Evolutionary conservation across 92 coral and sea anemone genomes (phyloP).

Genomic region (Phenganax stokvisi): DNA sequence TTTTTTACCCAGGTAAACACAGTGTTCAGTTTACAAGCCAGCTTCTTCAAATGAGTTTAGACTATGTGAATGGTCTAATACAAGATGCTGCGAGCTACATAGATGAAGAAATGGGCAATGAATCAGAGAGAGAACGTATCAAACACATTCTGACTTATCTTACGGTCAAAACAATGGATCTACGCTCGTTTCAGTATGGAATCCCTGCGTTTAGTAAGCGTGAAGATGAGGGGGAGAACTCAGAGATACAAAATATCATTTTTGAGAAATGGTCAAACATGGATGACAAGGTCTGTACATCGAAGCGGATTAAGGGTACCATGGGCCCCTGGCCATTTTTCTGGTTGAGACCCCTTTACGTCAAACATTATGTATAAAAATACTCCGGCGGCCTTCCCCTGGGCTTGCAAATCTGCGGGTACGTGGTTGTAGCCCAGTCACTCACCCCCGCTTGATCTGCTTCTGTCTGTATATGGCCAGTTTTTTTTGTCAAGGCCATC

Average conservation of each 20-base stretch:
- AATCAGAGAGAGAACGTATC: background rate
- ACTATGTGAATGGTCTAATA: slow-evolving; percentile 72
- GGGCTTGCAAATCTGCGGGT: too few species aligned
- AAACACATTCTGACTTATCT: slow-evolving; percentile 11
- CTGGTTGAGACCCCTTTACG: too few species aligned
- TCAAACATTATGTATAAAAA: too few species aligned
- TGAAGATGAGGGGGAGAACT: background rate
- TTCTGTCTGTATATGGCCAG: too few species aligned
- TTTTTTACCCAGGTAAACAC: slow-evolving; percentile 60
- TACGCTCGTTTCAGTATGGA: slow-evolving; percentile 3
- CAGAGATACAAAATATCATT: slow-evolving; percentile 30
- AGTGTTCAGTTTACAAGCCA: slow-evolving; percentile 80
- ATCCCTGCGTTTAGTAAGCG: slow-evolving; percentile 11
- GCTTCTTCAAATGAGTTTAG: slow-evolving; percentile 78
- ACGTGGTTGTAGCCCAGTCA: too few species aligned
- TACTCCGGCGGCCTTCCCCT: too few species aligned
- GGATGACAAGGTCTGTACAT: slow-evolving; percentile 35
- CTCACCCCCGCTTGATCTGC: too few species aligned
- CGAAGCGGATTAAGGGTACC: too few species aligned
- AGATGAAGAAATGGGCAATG: slow-evolving; percentile 42
- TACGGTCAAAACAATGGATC: slow-evolving; percentile 29
- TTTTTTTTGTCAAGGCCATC: too few species aligned
- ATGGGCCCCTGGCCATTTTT: too few species aligned
- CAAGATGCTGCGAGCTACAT: slow-evolving; percentile 70
- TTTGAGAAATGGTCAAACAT: slow-evolving; percentile 40